Base-by-base conservation (phyloP, 1,140 invertebrate genomes). In the Drepana arcuata region DNA sequence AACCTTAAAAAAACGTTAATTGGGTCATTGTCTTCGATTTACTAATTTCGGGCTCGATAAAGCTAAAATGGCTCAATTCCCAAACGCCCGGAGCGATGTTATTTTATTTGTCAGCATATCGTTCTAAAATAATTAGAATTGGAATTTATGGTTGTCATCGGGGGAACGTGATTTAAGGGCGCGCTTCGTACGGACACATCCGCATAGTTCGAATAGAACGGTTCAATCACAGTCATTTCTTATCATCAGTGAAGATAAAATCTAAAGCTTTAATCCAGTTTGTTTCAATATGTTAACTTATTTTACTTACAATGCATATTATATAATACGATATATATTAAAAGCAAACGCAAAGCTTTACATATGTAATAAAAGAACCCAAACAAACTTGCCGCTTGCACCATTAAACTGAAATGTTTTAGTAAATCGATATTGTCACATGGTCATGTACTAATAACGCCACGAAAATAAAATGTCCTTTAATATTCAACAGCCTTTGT, bases 111-210 rank as follows among this genome's bases (percentile, higher is more conserved):
- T 62, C 54, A 54, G 60, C 60, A 52, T 68, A 60, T 63, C 56
- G 53, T 49, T 64, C 50, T 59, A 47, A 61, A 63, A 73, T 80
- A 73, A 75, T 77, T 75, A 74, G 64, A 64, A 62, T 38, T 38
- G 42, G 52, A 67, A 73, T 74, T 74, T 74, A 78, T 74, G 56
- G 68, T 52, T 65, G 68, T 66, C 70, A 71, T 66, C 54, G 55
- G 51, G 25, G 41, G 30, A 41, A 16, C 33, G 50, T 66, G 66
- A 72, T 70, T 72, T 75, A 72, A 40, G 42, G 44, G 33, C 15
- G 16, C 23, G 38, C 41, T 41, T 40, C 44, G 41, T 30, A 48
- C 34, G 31, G 27, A 36, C 30, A 33, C 46, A 38, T 52, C 49
- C 41, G 44, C 32, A 46, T 55, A 50, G 48, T 52, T 51, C 48